Evolutionary conservation across 2,888 invertebrate genomes (phyloP).

Genomic region (Eupithecia abbreviata): DNA sequence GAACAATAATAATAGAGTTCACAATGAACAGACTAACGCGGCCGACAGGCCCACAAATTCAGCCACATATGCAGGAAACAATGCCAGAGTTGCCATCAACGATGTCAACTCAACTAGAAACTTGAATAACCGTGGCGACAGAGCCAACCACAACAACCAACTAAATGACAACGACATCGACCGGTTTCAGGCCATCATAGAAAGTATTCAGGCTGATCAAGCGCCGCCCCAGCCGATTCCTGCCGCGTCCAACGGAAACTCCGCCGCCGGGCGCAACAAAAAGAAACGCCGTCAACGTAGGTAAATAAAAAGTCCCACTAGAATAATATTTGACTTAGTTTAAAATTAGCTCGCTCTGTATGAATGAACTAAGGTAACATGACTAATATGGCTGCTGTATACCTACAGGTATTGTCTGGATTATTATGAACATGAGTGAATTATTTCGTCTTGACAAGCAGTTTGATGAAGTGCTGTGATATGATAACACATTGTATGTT

Average conservation of each 20-base stretch:
- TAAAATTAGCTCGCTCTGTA: constrained; percentile 27
- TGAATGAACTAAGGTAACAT: constrained; percentile 29
- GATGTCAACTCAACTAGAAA: constrained; percentile 8
- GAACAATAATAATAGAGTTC: constrained; percentile 26
- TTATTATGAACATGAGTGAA: constrained; percentile 28
- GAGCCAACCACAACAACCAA: constrained; percentile 24
- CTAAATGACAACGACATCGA: constrained; percentile 10
- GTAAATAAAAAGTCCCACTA: constrained; percentile 51
- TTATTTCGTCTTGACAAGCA: constrained; percentile 67
- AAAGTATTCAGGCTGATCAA: constrained; percentile 3
- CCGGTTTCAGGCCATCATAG: constrained; percentile 2
- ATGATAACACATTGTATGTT: constrained; percentile 53
- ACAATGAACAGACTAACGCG: constrained; percentile 5
- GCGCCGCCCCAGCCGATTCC: constrained; percentile 38
- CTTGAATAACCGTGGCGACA: constrained; percentile 15
- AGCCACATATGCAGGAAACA: background rate
- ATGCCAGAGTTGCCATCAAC: background rate
- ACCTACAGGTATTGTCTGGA: constrained; percentile 25
- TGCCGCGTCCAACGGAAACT: constrained; percentile 20
- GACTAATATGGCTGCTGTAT: constrained; percentile 37
- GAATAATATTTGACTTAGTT: constrained; percentile 38
- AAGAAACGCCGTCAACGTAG: constrained; percentile 75
- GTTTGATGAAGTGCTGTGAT: constrained; percentile 79
- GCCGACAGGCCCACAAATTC: constrained; percentile 1
- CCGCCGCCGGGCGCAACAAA: constrained; percentile 51